A percentile compares a stretch with the other conserved stretches of the same genome.
These are phyloP conservation scores for Eupithecia subfuscata DNA, from an alignment of 2,888 invertebrate genomes.

Conservation along the genomic window DNA sequence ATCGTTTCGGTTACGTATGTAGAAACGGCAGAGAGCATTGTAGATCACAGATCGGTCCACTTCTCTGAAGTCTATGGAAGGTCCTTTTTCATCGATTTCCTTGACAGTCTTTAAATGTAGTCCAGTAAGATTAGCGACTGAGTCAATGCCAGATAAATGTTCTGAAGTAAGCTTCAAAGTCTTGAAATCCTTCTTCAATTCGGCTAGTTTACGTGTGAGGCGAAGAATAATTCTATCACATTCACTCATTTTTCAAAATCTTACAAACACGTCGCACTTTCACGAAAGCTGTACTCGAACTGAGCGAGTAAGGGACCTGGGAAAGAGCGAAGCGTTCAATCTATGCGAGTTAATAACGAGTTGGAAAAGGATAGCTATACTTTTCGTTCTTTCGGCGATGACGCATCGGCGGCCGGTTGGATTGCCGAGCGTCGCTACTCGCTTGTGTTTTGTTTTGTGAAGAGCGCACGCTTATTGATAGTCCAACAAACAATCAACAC, in stretches of 20 bases:
- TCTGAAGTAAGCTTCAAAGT: neutral
- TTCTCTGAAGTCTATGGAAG: neutral
- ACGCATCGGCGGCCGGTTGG: constrained; percentile 14
- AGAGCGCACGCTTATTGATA: constrained; percentile 4
- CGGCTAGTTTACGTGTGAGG: constrained; percentile 16
- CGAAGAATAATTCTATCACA: constrained; percentile 17
- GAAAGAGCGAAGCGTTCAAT: neutral
- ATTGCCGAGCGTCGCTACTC: neutral
- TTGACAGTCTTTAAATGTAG: constrained; percentile 32
- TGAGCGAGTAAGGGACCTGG: constrained; percentile 5
- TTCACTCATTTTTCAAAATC: constrained; percentile 15
- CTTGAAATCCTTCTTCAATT: neutral
- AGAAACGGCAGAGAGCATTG: constrained; percentile 44
- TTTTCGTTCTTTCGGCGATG: constrained; percentile 23
- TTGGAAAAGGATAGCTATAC: constrained; percentile 14
- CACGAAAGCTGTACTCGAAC: constrained; percentile 12
- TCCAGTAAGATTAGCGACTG: constrained; percentile 38
- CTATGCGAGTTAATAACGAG: neutral
- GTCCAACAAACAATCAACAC: neutral
- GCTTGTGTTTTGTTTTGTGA: neutral
- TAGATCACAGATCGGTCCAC: constrained; percentile 47
- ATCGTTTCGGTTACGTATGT: constrained; percentile 22
- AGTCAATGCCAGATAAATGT: neutral
- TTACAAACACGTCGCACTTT: constrained; percentile 14
- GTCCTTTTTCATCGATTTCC: constrained; percentile 20